phyloP scores from a whole-genome alignment of 2,888 invertebrate genomes.

The Disparrhopalites patrizii region DNA sequence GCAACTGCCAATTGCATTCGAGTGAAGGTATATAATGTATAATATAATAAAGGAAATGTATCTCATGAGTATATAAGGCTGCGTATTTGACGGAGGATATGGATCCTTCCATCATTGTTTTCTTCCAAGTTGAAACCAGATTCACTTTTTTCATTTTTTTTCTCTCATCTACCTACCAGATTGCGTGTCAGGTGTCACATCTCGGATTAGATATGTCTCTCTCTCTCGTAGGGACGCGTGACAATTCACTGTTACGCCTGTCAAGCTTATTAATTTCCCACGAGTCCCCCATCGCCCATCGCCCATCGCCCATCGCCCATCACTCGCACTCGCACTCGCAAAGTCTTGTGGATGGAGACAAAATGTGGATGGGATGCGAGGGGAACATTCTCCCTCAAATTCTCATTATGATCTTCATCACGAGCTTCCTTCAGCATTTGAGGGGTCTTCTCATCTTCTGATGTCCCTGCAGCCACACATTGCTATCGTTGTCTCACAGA shows the following conservation, averaged over 20 bases:
- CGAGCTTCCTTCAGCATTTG: too few species aligned
- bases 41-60: neutral
- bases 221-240: conserved; percentile 12
- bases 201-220: conserved; percentile 10
- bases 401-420: too few species aligned
- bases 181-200: conserved; percentile 21
- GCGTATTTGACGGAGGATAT: neutral
- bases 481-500: too few species aligned
- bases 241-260: conserved; percentile 1
- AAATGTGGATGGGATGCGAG: neutral
- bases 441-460: too few species aligned
- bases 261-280: conserved; percentile 5
- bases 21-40: too few species aligned
- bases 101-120: neutral
- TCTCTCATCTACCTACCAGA: neutral
- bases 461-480: too few species aligned
- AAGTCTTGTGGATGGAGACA: neutral
- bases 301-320: too few species aligned
- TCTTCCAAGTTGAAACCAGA: neutral
- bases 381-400: neutral
- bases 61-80: too few species aligned
- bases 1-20: too few species aligned
- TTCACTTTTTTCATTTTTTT: neutral
- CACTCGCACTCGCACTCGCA: too few species aligned
- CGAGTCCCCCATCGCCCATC: too few species aligned